These are phyloP conservation scores for Scaptomyza hsui DNA, from an alignment of 1,140 invertebrate species.

Conservation along the genomic window DNA sequence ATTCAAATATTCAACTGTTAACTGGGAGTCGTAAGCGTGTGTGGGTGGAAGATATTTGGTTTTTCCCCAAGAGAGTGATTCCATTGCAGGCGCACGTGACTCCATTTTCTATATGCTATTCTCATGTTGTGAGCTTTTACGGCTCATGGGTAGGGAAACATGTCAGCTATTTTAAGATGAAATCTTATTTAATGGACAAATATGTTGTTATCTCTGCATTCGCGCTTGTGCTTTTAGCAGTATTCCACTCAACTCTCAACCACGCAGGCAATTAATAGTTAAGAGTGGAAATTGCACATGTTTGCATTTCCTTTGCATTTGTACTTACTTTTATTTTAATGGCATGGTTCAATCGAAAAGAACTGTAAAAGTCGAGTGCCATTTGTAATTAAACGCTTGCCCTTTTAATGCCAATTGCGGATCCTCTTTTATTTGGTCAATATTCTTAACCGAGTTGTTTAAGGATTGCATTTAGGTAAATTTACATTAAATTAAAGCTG, in stretches of 20 bases:
- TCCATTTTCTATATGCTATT: slow-evolving; percentile 63
- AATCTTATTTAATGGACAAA: slow-evolving; percentile 67
- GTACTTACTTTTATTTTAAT: slow-evolving; percentile 16
- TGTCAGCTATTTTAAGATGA: slow-evolving; percentile 58
- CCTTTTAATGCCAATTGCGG: slow-evolving; percentile 56
- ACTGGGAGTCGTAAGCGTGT: slow-evolving; percentile 12
- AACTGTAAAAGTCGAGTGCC: slow-evolving; percentile 58
- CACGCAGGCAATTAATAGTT: slow-evolving; percentile 43
- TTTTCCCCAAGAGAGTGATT: slow-evolving; percentile 50
- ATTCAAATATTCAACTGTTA: slow-evolving; percentile 16
- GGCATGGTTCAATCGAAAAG: slow-evolving; percentile 1
- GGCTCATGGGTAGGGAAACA: slow-evolving; percentile 19
- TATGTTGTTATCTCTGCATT: slow-evolving; percentile 41
- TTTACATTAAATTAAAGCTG: too few relatives aligned
- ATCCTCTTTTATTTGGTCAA: slow-evolving; percentile 16
- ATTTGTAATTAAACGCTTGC: slow-evolving; percentile 71
- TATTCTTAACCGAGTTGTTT: not conserved
- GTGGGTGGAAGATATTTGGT: slow-evolving; percentile 11
- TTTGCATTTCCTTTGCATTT: slow-evolving; percentile 59
- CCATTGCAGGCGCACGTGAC: slow-evolving; percentile 56
- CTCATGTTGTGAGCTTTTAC: slow-evolving; percentile 44
- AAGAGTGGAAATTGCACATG: slow-evolving; percentile 57
- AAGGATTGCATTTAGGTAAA: too few relatives aligned
- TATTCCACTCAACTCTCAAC: too few relatives aligned
- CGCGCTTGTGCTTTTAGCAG: slow-evolving; percentile 38